phyloP scores from a whole-genome alignment of 2,113 vertebrate species.

The Syngnathus typhle region DNA sequence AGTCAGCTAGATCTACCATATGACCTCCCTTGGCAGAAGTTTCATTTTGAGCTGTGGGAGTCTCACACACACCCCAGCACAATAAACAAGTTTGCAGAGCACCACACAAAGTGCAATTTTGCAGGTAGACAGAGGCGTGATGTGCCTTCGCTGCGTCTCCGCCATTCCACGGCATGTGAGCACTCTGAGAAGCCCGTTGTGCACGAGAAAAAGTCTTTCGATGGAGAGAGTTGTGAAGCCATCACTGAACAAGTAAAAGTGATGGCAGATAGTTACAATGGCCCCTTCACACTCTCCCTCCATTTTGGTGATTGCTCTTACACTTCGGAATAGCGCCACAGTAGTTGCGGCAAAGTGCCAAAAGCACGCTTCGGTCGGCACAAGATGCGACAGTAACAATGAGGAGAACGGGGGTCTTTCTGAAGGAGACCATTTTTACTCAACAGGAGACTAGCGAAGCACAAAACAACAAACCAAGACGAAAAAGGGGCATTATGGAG shows the following conservation, averaged over 20 bases:
- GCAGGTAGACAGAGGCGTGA: conserved; percentile 30
- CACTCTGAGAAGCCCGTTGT: conserved; percentile 59
- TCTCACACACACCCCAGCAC: conserved; percentile 34
- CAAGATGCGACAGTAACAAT: neutral
- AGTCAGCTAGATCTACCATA: conserved; percentile 65
- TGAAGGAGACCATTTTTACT: neutral
- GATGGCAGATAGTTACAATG: too few species aligned
- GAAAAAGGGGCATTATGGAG: too few species aligned
- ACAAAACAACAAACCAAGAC: too few species aligned
- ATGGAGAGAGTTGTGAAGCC: conserved; percentile 8
- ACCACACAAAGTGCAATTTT: conserved; percentile 36
- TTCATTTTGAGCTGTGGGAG: conserved; percentile 47
- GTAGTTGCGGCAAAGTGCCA: too few species aligned
- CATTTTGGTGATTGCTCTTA: neutral
- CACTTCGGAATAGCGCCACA: neutral
- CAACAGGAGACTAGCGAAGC: neutral
- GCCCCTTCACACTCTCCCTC: too few species aligned
- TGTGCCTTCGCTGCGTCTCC: conserved; percentile 7
- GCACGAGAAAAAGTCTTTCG: conserved; percentile 54
- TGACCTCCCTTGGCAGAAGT: conserved; percentile 53
- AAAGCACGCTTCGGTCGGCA: too few species aligned
- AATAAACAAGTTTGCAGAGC: conserved; percentile 30
- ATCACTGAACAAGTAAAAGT: neutral
- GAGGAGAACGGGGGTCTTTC: neutral
- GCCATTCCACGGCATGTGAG: conserved; percentile 61